Base-by-base conservation (phyloP, 2,888 invertebrate species). In the Galeruca laticollis region DNA sequence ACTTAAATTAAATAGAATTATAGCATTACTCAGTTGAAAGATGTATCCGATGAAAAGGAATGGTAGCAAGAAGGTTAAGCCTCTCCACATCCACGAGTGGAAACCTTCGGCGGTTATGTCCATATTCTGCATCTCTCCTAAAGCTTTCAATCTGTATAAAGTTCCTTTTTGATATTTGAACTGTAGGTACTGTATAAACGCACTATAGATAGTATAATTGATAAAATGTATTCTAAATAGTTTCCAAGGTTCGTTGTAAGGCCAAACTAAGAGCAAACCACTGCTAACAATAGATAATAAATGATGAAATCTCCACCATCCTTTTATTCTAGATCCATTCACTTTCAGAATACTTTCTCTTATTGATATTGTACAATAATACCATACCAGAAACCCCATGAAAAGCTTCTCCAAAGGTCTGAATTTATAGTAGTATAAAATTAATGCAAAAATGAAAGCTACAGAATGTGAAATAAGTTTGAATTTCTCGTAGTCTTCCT, bases 71-170 rank as follows among this genome's bases (percentile, higher is more conserved):
- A 99, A 99, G 47, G 96, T 94, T 57, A 99, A 88, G 0, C 99
- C 99, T 65, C 96, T 92, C 96, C 98, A 99, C 99, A 99, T 99
- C 98, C 99, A 99, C 0, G 96, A 96, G 86, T 98, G 98, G 86
- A 99, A 99, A 21, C 99, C 99, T 87, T 99, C 98, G 75, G 99
- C 96, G 3, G 99, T 99, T 70, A 99, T 97, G 85, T 99, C 99
- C 99, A 99, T 99, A 83, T 96, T 96, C 84, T 98, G 96, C n/a
- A 98, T 89, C 82, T 98, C 95, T 6, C 99, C 99, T 1, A 99
- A 87, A 0, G 98, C 95, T 83, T 93, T 88, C 57, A 93, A 84
- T 69, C 83, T 73, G 65, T 93, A 92, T 49, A 93, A 84, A 60
- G 89, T 90, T 6, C 93, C 93, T 77, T 88, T 88, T 84, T 93